Conservation (phyloP, 2,113 vertebrate species). For the Orycteropus afer region DNA sequence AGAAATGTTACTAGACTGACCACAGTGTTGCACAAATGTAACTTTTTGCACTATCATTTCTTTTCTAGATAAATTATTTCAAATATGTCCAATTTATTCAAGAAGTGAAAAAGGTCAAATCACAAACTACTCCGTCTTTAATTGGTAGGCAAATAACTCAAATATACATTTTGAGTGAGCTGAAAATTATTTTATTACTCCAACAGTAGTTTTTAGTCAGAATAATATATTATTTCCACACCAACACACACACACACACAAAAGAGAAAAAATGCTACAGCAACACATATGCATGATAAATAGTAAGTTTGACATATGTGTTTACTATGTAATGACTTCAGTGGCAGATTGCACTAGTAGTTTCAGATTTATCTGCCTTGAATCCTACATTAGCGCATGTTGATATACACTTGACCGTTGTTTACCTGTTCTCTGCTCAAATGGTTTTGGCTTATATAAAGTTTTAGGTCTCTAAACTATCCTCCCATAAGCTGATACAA, state of each 20-base stretch:
- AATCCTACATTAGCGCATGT: neutral
- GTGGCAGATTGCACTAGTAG: neutral
- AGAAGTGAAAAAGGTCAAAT: neutral
- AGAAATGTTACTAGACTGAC: neutral
- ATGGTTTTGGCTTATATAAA: neutral
- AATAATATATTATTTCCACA: neutral
- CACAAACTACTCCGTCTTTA: neutral
- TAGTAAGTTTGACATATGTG: neutral
- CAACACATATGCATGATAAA: neutral
- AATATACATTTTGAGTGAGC: conserved; percentile 18
- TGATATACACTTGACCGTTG: neutral
- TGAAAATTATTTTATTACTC: neutral
- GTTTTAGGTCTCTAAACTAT: neutral
- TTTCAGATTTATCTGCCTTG: neutral
- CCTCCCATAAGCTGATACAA: neutral
- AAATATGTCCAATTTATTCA: neutral
- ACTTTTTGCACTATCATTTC: neutral
- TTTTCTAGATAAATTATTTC: neutral
- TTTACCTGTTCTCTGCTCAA: conserved; percentile 4
- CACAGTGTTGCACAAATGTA: neutral
- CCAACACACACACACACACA: neutral
- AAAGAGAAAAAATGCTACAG: neutral
- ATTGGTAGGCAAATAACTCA: neutral
- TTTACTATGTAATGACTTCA: neutral
- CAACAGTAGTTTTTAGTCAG: neutral